These are phyloP conservation scores for Dromas ardeola DNA, from an alignment of 2,113 vertebrate species.

Conservation along the genomic window DNA sequence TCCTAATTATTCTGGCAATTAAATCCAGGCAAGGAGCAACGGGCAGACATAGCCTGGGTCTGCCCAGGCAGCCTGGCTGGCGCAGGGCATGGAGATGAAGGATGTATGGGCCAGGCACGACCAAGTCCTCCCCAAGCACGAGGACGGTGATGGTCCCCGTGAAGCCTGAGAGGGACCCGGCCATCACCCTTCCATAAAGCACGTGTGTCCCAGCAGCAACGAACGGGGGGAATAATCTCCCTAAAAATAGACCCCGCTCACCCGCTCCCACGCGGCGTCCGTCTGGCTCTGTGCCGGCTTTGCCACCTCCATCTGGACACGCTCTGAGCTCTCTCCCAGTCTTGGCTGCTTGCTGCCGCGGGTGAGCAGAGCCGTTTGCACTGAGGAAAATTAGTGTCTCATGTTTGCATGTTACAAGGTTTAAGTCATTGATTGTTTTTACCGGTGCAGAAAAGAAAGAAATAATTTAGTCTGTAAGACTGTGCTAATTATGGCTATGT, in stretches of 20 bases:
- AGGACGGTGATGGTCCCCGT: neutral
- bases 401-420: neutral
- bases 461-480: neutral
- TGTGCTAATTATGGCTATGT: neutral
- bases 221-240: neutral
- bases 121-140: accelerated
- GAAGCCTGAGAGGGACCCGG: neutral
- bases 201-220: neutral
- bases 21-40: neutral
- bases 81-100: neutral
- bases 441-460: neutral
- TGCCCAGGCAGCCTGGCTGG: neutral
- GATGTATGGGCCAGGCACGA: neutral
- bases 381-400: neutral
- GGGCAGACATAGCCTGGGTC: neutral
- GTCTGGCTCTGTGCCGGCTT: neutral
- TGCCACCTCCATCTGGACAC: neutral
- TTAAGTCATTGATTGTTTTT: neutral
- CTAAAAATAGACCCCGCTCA: neutral
- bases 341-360: accelerated
- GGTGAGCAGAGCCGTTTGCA: accelerated
- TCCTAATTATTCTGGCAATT: neutral
- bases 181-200: neutral
- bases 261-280: accelerated
- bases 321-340: neutral